Base-by-base conservation (phyloP, 2,113 vertebrate genomes). In the Balaeniceps rex region DNA sequence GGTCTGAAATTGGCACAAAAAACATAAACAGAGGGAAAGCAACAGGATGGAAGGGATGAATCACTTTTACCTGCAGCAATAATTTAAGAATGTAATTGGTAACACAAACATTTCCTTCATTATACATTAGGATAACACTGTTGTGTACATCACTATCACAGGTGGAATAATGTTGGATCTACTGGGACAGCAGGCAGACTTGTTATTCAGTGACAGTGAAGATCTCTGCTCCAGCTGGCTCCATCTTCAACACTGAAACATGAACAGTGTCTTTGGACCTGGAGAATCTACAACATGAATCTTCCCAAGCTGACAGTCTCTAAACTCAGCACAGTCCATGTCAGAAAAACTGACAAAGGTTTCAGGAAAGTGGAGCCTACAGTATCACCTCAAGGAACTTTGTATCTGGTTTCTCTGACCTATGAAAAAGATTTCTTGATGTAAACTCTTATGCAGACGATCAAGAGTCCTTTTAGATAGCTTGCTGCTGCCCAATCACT, bases 311-410 rank as follows among this genome's bases (percentile, higher is more conserved):
- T 91, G 26, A 58, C 42, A 34, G 11, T 63, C 57, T 88, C 42
- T 13, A 7, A 42, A 42, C 31, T 63, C 80, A 87, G 42, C 14
- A 58, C 0, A 0, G 26, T 22, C 24, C 38, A 19, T 0, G 3
- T 12, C 58, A 64, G 24, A 82, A 89, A 76, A 78, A 70, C 11
- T 31, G 49, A 36, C 38, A 70, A 54, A 72, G 2, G 6, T 36
- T 90, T 85, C 22, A 44, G 36, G 42, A 11, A 85, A 89, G 40
- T 16, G 33, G 88, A 87, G 33, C 34, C 34, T 83, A 21, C 17
- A 70, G 25, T 17, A 76, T 52, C 18, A 60, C 9, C 7, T 57
- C 38, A 46, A 16, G 8, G 28, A 64, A 71, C 29, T 64, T 51
- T 64, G 5, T 55, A 65, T 47, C 65, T 47, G 16, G 29, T 49